Percentiles rank a stretch among this genome's conserved stretches.
Evolutionary conservation across 2,888 invertebrate genomes (phyloP).

Genomic region (Hypomecis punctinalis): DNA sequence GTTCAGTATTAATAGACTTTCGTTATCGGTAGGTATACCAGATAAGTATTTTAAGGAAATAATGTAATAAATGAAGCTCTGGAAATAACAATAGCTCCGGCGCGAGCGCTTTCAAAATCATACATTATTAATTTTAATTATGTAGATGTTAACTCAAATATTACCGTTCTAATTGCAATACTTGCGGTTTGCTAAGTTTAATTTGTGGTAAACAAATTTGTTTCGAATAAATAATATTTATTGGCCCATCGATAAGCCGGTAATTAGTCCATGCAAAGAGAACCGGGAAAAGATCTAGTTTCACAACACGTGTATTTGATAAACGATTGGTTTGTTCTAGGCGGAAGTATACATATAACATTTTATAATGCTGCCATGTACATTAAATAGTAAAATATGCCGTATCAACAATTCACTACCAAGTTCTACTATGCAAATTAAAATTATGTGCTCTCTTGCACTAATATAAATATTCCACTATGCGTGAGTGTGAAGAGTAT

Average conservation of each 20-base stretch:
- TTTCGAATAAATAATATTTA: slow-evolving; percentile 46
- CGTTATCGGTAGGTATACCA: neutral
- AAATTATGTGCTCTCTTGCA: slow-evolving; percentile 28
- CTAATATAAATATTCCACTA: neutral
- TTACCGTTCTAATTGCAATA: slow-evolving; percentile 20
- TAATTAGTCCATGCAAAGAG: slow-evolving; percentile 62
- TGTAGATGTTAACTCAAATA: slow-evolving; percentile 26
- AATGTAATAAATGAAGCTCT: neutral
- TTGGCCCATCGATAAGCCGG: slow-evolving; percentile 48
- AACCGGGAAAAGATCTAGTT: slow-evolving; percentile 62
- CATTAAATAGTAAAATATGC: slow-evolving; percentile 38
- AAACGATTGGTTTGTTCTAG: slow-evolving; percentile 54
- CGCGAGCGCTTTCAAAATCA: neutral
- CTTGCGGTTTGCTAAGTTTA: slow-evolving; percentile 25
- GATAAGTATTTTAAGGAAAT: slow-evolving; percentile 9
- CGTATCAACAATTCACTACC: slow-evolving; percentile 42
- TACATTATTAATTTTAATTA: slow-evolving; percentile 44
- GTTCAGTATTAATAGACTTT: neutral
- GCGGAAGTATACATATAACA: slow-evolving; percentile 45
- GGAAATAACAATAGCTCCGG: neutral
- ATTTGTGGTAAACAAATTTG: slow-evolving; percentile 25
- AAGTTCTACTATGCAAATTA: slow-evolving; percentile 57
- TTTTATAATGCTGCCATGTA: slow-evolving; percentile 24
- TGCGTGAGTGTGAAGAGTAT: no score
- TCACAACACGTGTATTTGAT: slow-evolving; percentile 64